phyloP scores from a whole-genome alignment of 2,113 vertebrate species.

The Grantiella picta region DNA sequence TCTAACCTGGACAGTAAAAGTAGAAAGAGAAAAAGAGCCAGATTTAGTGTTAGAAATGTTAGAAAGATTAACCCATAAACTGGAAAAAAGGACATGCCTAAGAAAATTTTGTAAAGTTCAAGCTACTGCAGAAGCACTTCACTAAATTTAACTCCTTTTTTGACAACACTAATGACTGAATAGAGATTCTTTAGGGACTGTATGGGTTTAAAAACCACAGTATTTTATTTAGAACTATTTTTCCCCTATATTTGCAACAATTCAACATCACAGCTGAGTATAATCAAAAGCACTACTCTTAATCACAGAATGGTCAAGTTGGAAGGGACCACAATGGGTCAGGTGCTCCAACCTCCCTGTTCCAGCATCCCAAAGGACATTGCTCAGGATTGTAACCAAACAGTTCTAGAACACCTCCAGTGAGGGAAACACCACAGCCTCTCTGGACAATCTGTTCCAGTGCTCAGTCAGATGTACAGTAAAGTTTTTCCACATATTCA shows the following conservation, averaged over 20 bases:
- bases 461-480: accelerated
- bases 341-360: not conserved
- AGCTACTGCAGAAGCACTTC: not conserved
- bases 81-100: not conserved
- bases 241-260: not conserved
- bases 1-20: not conserved
- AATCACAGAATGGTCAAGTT: not conserved
- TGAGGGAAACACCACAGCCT: not conserved
- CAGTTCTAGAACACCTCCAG: not conserved
- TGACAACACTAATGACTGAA: not conserved
- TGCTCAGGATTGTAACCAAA: not conserved
- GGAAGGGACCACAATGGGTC: not conserved
- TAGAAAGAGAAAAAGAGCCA: not conserved
- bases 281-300: not conserved
- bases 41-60: not conserved
- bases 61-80: not conserved
- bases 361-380: not conserved
- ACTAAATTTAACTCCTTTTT: not conserved
- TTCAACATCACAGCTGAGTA: not conserved
- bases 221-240: not conserved
- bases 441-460: not conserved
- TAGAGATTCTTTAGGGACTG: not conserved
- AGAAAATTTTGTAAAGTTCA: not conserved
- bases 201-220: not conserved
- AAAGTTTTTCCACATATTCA: not conserved